A percentile compares a stretch with the other conserved stretches of the same genome.
phyloP scores from a whole-genome alignment of 1,140 invertebrate genomes.

The Latrodectus geometricus region DNA sequence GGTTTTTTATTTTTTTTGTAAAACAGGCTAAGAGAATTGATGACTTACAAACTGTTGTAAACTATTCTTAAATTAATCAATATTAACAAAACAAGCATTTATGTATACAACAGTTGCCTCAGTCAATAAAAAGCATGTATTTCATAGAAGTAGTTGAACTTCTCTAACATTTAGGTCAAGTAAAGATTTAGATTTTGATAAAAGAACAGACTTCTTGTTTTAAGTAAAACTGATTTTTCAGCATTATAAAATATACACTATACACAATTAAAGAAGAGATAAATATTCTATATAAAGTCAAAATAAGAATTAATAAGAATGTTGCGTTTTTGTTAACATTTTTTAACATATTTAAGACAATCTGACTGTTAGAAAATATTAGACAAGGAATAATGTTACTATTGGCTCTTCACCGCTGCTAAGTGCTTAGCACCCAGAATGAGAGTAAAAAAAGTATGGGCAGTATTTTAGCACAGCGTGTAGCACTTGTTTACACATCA shows the following conservation, averaged over 20 bases:
- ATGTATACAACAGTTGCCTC: conserved; percentile 48
- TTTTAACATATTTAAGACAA: background rate
- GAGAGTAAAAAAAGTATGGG: conserved; percentile 41
- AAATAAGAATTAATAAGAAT: background rate
- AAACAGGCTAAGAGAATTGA: conserved; percentile 46
- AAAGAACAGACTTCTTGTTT: background rate
- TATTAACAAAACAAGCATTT: conserved; percentile 47
- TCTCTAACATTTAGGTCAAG: conserved; percentile 18
- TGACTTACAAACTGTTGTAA: conserved; percentile 48
- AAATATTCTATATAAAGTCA: background rate
- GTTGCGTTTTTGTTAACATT: background rate
- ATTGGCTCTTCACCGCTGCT: conserved; percentile 28
- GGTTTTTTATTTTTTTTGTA: conserved; percentile 26
- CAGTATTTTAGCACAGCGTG: conserved; percentile 41
- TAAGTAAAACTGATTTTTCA: conserved; percentile 1
- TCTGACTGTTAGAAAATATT: background rate
- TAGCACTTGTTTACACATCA: conserved; percentile 33
- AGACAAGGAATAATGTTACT: background rate
- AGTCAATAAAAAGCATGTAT: conserved; percentile 48
- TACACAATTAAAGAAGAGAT: background rate
- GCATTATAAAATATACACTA: conserved; percentile 20
- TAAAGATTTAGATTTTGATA: background rate
- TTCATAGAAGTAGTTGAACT: conserved; percentile 36
- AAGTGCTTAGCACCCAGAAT: conserved; percentile 56
- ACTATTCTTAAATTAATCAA: conserved; percentile 28